A percentile compares a stretch with the other conserved stretches of the same genome.
Evolutionary conservation across 2,113 vertebrate species (phyloP).

Genomic region (Mionectes macconnelli): DNA sequence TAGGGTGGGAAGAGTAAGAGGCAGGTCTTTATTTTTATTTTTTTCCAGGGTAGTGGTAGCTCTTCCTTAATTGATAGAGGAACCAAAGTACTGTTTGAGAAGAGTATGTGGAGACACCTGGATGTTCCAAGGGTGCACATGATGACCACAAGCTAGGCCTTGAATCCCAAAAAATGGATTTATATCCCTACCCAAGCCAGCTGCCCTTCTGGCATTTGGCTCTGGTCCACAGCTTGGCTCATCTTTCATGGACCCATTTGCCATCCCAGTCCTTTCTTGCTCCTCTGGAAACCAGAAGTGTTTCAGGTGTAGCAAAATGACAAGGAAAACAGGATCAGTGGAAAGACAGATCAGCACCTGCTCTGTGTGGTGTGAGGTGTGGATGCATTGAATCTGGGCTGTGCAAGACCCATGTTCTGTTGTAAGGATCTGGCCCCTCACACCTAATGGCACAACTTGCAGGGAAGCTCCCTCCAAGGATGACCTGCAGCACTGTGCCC

Average conservation of each 20-base stretch:
- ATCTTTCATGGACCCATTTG: background rate
- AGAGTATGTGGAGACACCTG: background rate
- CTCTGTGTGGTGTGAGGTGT: background rate
- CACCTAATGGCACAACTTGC: background rate
- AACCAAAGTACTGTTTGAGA: background rate
- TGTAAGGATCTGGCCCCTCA: background rate
- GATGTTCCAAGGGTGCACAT: background rate
- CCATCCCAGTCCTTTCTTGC: background rate
- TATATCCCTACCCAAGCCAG: background rate
- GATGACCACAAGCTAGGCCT: background rate
- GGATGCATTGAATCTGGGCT: fast-evolving
- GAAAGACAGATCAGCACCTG: background rate
- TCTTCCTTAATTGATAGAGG: background rate
- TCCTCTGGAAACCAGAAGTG: background rate
- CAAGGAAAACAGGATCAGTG: background rate
- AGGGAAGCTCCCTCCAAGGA: background rate
- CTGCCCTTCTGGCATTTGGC: background rate
- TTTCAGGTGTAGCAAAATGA: background rate
- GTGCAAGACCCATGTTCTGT: fast-evolving
- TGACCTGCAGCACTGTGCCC: background rate
- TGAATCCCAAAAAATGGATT: background rate
- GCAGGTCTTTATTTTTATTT: background rate
- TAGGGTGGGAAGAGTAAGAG: background rate
- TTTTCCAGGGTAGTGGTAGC: background rate
- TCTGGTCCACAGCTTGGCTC: background rate